Evolutionary conservation across 2,797 vertebrate species (phyloP).

Genomic region (Gila robusta): DNA sequence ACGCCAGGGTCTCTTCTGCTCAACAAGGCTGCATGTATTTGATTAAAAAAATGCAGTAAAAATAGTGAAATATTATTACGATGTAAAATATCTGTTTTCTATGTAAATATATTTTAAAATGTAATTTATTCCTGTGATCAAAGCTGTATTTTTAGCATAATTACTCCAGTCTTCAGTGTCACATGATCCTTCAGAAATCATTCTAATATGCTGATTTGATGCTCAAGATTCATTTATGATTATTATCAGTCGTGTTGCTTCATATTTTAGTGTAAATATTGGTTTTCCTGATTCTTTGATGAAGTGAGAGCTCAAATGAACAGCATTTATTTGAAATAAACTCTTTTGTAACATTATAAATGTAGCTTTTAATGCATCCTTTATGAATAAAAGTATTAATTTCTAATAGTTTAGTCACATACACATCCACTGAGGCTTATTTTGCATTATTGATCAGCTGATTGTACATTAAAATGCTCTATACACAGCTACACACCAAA

Average conservation of each 20-base stretch:
- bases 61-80: neutral
- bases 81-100: neutral
- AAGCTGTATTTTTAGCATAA: neutral
- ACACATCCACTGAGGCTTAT: too few relatives aligned
- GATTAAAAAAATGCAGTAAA: neutral
- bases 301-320: too few relatives aligned
- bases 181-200: neutral
- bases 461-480: too few relatives aligned
- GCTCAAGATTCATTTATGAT: neutral
- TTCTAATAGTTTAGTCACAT: too few relatives aligned
- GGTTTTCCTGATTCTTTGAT: too few relatives aligned
- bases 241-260: neutral
- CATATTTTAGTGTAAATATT: too few relatives aligned
- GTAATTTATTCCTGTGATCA: neutral
- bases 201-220: neutral
- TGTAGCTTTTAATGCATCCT: too few relatives aligned
- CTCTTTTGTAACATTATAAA: too few relatives aligned
- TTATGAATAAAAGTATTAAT: too few relatives aligned
- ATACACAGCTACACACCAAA: too few relatives aligned
- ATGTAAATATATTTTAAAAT: rapidly evolving
- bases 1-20: neutral
- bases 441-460: too few relatives aligned
- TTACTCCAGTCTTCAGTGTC: neutral
- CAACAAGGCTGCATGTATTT: neutral
- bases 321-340: too few relatives aligned